Conservation (phyloP, 1,140 invertebrate genomes). For the Neuroterus valhalla region DNA sequence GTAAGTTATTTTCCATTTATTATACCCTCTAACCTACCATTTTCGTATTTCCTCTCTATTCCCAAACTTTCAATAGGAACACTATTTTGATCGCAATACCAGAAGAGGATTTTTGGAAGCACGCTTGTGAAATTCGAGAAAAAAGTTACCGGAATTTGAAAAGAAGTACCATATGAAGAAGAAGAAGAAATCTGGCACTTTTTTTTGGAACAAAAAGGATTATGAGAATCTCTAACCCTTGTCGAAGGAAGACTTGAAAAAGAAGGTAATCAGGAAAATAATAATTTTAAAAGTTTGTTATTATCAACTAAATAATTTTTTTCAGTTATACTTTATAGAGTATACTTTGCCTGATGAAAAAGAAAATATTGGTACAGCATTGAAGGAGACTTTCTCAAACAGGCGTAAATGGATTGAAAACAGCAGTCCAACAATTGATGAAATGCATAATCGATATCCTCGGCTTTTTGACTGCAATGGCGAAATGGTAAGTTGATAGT, state of each 20-base stretch:
- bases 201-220: not conserved
- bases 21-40: not conserved
- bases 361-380: not conserved
- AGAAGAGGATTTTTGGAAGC: not conserved
- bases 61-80: not conserved
- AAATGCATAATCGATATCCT: not conserved
- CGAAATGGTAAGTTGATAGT: not conserved
- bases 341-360: not conserved
- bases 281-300: no score
- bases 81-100: not conserved
- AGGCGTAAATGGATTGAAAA: conserved; percentile 1
- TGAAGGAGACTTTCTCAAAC: not conserved
- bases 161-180: not conserved
- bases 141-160: not conserved
- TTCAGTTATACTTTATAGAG: no score
- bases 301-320: no score
- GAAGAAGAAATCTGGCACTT: not conserved
- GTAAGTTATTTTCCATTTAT: not conserved
- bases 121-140: not conserved
- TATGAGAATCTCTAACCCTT: not conserved
- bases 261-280: not conserved
- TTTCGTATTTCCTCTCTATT: not conserved
- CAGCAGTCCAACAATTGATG: not conserved
- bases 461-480: conserved; percentile 20
- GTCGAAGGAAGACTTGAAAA: not conserved